Base-by-base conservation (phyloP, 2,797 vertebrate genomes). In the Chlorospingus semifuscus region DNA sequence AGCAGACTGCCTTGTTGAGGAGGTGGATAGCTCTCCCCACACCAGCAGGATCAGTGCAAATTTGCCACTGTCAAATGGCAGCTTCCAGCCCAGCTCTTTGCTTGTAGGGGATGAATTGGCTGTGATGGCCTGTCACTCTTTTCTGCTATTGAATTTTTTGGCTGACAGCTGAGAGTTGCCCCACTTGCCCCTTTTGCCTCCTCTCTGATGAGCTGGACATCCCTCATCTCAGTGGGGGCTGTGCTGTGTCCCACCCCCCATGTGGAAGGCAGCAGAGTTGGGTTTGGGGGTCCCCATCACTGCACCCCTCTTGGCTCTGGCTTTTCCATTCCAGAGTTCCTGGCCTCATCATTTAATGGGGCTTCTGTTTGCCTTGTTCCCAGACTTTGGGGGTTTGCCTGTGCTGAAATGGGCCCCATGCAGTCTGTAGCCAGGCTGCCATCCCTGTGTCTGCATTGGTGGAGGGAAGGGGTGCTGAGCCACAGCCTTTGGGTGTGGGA, bases 71-170 rank as follows among this genome's bases (percentile, higher is more conserved):
- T 44, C 61, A 79, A 37, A 87, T 50, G 90, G 68, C 27, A 12
- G 52, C 52, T 87, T 56, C 71, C 64, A 84, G 90, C 22, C 24
- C 37, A 17, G 41, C n/a, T 87, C n/a, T 79, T 72, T 17, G 39
- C 83, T 66, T 6, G 1, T 20, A 32, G 24, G 46, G 16, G 12
- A 8, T 47, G 36, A 82, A 64, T 26, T 46, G 24, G 36, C 15
- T 17, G 16, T 34, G 34, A 22, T 15, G 49, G 64, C 0, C 0
- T 39, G 15, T 21, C 22, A 11, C 15, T 56, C 1, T 2, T n/a
- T 72, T 8, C 24, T 44, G 41, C 56, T 77, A 53, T 56, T 76
- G 44, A 72, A 90, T 72, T 90, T 88, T 72, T 79, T 11, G 24
- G 29, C 37, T 66, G 52, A 42, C 11, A 57, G 56, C 32, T 49